Conservation (phyloP, 2,797 vertebrate species). For the Alectoris magna region DNA sequence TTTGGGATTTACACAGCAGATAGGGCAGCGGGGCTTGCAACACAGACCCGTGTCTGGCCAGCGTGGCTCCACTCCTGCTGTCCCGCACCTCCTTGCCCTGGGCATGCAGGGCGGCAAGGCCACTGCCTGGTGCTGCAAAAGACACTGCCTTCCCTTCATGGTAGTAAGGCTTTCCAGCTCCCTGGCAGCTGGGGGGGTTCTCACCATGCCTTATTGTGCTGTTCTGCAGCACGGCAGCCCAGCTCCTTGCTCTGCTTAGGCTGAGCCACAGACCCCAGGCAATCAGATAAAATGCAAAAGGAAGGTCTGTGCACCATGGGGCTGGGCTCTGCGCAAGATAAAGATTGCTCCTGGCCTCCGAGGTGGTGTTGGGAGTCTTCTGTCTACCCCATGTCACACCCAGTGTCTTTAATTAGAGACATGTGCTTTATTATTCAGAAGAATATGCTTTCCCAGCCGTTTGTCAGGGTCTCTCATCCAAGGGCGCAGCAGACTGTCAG, state of each 20-base stretch:
- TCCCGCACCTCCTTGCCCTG: background rate
- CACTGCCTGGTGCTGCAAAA: fast-evolving
- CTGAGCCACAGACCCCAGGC: background rate
- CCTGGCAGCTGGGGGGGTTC: fast-evolving
- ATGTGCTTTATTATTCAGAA: constrained; percentile 15
- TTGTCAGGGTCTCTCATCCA: constrained; percentile 5
- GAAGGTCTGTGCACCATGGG: background rate
- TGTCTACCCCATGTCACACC: background rate
- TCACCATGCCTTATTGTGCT: background rate
- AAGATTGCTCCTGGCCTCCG: background rate
- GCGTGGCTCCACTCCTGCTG: background rate
- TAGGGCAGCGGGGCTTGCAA: background rate
- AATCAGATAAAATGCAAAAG: background rate
- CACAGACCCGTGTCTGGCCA: background rate
- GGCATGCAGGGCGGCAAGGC: background rate
- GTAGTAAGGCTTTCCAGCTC: fast-evolving
- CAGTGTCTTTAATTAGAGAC: background rate
- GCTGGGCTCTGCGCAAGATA: background rate
- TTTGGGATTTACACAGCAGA: constrained; percentile 55
- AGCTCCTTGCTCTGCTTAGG: background rate
- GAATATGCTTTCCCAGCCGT: background rate
- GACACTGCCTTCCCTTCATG: fast-evolving
- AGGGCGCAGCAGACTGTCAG: constrained; percentile 13
- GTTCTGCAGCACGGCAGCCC: fast-evolving
- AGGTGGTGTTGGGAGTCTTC: background rate